Percentiles rank a stretch among this genome's conserved stretches.
These are phyloP conservation scores for Aplocera efformata DNA, from an alignment of 2,888 invertebrate genomes.

Conservation along the genomic window DNA sequence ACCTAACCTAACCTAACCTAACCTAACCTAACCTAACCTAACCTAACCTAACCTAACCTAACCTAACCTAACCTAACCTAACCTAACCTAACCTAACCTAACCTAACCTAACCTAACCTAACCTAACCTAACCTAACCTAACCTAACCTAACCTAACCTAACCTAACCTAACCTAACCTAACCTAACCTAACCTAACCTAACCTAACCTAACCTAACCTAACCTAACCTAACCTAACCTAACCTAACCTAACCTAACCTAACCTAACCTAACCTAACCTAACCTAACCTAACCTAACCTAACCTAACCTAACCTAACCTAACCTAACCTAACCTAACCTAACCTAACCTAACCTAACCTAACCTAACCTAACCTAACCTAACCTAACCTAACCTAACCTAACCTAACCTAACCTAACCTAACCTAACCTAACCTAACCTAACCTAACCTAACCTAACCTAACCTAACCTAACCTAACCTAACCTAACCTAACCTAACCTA, in stretches of 20 bases:
- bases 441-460: conserved; percentile 22
- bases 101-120: conserved; percentile 4
- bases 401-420: conserved; percentile 10
- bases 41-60: too few species aligned
- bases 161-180: conserved; percentile 18
- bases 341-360: conserved; percentile 15
- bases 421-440: conserved; percentile 19
- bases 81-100: background rate
- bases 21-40: too few species aligned
- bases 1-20: too few species aligned
- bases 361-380: conserved; percentile 18
- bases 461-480: conserved; percentile 16
- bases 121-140: conserved; percentile 25
- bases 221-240: conserved; percentile 27
- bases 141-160: conserved; percentile 24
- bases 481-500: conserved; percentile 20
- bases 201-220: conserved; percentile 24
- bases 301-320: conserved; percentile 28
- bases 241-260: conserved; percentile 26
- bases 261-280: conserved; percentile 22
- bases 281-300: conserved; percentile 25
- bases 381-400: conserved; percentile 13
- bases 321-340: conserved; percentile 27
- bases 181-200: conserved; percentile 11
- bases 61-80: too few species aligned